Percentiles rank a stretch among this genome's conserved stretches.
These are phyloP conservation scores for Protophormia terraenovae DNA, from an alignment of 2,888 invertebrate genomes.

Conservation along the genomic window DNA sequence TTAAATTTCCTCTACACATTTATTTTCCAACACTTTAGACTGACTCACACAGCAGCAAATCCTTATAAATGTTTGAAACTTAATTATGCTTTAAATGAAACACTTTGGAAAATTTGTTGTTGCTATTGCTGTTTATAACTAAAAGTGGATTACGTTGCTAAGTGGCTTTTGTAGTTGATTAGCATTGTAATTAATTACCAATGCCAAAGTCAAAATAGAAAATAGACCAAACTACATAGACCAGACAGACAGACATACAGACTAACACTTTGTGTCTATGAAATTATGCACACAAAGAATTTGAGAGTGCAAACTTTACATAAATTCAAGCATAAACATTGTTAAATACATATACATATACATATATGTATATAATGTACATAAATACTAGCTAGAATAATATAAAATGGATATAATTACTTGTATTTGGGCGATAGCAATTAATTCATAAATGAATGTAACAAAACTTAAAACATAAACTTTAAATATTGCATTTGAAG, in stretches of 20 bases:
- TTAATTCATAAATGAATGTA: not conserved
- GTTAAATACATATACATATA: not conserved
- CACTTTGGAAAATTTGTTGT: constrained; percentile 37
- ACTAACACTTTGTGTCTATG: not conserved
- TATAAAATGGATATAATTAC: no score
- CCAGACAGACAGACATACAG: constrained; percentile 26
- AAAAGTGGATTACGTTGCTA: constrained; percentile 47
- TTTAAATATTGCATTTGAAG: no score
- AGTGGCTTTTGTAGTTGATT: constrained; percentile 59
- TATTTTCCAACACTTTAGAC: constrained; percentile 6
- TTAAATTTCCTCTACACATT: constrained; percentile 31
- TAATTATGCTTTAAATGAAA: constrained; percentile 56
- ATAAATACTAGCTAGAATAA: no score
- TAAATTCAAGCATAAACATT: not conserved
- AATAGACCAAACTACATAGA: not conserved
- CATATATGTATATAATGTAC: not conserved
- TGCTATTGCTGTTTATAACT: constrained; percentile 38
- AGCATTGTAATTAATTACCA: constrained; percentile 62
- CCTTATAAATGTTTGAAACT: constrained; percentile 55
- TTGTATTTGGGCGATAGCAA: not conserved
- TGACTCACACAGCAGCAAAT: constrained; percentile 23
- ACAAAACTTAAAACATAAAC: not conserved
- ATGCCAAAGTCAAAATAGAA: constrained; percentile 50
- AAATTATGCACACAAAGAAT: not conserved
- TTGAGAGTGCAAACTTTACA: not conserved